Conservation (phyloP, 2,888 invertebrate genomes). For the Lysandra bellargus region DNA sequence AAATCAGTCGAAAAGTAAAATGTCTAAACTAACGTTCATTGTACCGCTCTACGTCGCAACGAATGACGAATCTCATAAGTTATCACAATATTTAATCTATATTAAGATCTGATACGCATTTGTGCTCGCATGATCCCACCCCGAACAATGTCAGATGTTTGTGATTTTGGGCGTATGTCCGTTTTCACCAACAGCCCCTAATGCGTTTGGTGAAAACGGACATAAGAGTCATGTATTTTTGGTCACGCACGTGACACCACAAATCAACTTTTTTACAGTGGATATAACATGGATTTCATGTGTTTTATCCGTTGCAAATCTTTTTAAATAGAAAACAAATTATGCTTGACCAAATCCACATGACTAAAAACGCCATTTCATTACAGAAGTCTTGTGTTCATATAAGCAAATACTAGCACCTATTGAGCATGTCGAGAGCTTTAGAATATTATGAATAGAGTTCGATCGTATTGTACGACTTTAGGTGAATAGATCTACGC, state of each 20-base stretch:
- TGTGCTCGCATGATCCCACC: conserved; percentile 56
- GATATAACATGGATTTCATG: background rate
- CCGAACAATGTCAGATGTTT: conserved; percentile 24
- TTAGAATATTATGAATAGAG: conserved; percentile 34
- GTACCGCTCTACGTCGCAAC: conserved; percentile 71
- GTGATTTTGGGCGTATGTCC: conserved; percentile 2
- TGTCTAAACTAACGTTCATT: conserved; percentile 71
- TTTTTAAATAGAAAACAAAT: background rate
- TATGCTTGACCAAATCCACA: background rate
- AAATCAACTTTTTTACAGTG: background rate
- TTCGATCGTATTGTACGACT: conserved; percentile 27
- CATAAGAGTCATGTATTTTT: background rate
- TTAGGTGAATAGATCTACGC: background rate
- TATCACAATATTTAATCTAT: conserved; percentile 78
- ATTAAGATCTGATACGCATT: conserved; percentile 75
- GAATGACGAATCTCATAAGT: conserved; percentile 76
- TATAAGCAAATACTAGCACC: conserved; percentile 42
- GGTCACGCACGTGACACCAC: background rate
- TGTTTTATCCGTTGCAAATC: background rate
- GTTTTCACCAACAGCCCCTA: background rate
- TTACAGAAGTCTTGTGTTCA: conserved; percentile 7
- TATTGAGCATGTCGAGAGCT: conserved; percentile 43
- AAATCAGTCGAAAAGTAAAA: conserved; percentile 65
- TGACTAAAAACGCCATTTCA: background rate
- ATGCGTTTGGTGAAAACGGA: background rate